Base-by-base conservation (phyloP, 1,140 invertebrate genomes). In the Galleria mellonella region DNA sequence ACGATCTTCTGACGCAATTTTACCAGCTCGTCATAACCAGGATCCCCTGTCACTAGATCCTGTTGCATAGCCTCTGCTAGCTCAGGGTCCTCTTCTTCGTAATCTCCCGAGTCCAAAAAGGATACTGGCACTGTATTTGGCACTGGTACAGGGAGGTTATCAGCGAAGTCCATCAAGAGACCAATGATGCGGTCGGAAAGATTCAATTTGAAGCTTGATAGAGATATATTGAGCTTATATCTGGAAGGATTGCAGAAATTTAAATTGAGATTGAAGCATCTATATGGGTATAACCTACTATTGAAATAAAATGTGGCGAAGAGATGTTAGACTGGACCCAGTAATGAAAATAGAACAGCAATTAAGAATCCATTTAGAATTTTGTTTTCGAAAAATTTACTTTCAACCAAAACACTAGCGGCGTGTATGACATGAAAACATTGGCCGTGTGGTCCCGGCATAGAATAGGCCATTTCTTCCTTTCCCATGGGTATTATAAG, bases 121-220 rank as follows among this genome's bases (percentile, higher is more conserved):
- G 83, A 85, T 0, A 86, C 75, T 0, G 86, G 83, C 2, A 87
- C 79, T 0, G 83, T 83, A 44, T 81, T 86, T 0, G 71, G 88
- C 1, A 73, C 86, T 0, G 91, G 72, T 70, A 87, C 61, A 0
- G 92, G 90, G 17, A 94, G 77, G 55, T 92, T 90, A 50, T 92
- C 90, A 17, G 91, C 69, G 68, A 94, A 95, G 40, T 92, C 90
- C 42, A 91, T 76, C 0, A 95, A 68, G 28, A 90, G 64, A 7
- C 89, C 86, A 13, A 95, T 86, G 62, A 92, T 90, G 28, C 90
- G 88, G 75, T 96, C 94, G 0, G 94, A 95, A 41, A 96, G 70
- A 72, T 94, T 95, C 9, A 95, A 75, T 57, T 94, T 94, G 1
- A 95, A 45, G 40, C 90, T 91, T 9, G 91, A 91, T 15, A 95